Conservation (phyloP, 2,888 invertebrate genomes). For the Dicranocentrus wangi region DNA sequence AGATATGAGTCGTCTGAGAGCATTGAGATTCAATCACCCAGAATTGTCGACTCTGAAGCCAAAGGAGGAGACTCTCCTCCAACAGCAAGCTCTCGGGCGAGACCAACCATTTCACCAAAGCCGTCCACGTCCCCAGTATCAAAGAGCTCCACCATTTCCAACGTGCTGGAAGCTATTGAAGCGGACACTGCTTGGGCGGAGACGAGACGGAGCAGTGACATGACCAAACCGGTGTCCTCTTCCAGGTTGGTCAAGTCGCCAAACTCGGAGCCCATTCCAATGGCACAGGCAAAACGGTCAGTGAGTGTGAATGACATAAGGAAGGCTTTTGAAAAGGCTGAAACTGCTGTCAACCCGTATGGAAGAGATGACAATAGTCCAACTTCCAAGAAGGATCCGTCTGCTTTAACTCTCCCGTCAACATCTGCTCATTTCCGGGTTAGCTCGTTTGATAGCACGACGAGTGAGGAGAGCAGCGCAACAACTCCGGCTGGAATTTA, state of each 20-base stretch:
- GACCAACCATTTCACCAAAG: slow-evolving; percentile 56
- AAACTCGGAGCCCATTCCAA: slow-evolving; percentile 38
- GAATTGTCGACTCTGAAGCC: slow-evolving; percentile 9
- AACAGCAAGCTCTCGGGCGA: not conserved
- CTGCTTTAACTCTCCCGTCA: slow-evolving; percentile 68
- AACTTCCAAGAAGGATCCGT: slow-evolving; percentile 59
- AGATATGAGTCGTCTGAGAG: slow-evolving; percentile 12
- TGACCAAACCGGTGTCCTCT: slow-evolving; percentile 12
- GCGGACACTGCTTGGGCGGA: slow-evolving; percentile 64
- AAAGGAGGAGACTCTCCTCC: slow-evolving; percentile 17
- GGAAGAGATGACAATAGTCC: slow-evolving; percentile 68
- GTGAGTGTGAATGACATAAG: slow-evolving; percentile 79
- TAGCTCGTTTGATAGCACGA: slow-evolving; percentile 78
- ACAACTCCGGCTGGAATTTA: slow-evolving; percentile 73
- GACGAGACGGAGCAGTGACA: slow-evolving; percentile 41
- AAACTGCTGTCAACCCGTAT: slow-evolving; percentile 72
- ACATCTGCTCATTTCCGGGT: slow-evolving; percentile 76
- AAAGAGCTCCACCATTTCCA: slow-evolving; percentile 45
- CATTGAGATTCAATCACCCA: slow-evolving; percentile 23
- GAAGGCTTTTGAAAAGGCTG: slow-evolving; percentile 78
- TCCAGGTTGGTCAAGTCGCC: slow-evolving; percentile 44
- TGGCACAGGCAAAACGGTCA: slow-evolving; percentile 73
- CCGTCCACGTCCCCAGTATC: slow-evolving; percentile 34
- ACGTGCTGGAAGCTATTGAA: slow-evolving; percentile 55
- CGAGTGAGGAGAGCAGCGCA: slow-evolving; percentile 76